Conservation (phyloP, 2,888 invertebrate species). For the Caenorhabditis plicata region DNA sequence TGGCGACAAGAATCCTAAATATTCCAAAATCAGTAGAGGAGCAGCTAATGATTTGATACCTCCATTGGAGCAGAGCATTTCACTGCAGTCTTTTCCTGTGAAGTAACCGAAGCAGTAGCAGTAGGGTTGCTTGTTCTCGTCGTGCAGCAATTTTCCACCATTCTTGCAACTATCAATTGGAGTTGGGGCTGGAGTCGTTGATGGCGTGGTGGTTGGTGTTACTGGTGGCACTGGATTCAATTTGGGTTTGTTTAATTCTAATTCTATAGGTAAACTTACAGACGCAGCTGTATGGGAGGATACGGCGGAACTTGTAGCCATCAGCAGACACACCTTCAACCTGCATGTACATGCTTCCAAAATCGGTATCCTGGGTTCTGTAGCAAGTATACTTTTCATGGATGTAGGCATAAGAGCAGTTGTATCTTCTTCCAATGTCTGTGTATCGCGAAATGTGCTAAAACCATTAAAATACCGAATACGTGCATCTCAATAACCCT, state of each 20-base stretch:
- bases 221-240: slow-evolving; percentile 24
- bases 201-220: slow-evolving; percentile 14
- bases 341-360: slow-evolving; percentile 31
- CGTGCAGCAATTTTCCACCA: slow-evolving; percentile 35
- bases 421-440: slow-evolving; percentile 38
- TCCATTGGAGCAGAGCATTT: slow-evolving; percentile 45
- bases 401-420: slow-evolving; percentile 46
- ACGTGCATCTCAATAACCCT: too few relatives aligned
- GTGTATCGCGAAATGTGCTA: slow-evolving; percentile 32
- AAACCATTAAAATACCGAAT: background rate
- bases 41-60: too few relatives aligned
- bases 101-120: slow-evolving; percentile 45
- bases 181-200: slow-evolving; percentile 23
- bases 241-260: background rate
- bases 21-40: too few relatives aligned
- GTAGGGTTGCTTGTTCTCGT: slow-evolving; percentile 27
- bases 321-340: slow-evolving; percentile 40
- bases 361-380: slow-evolving; percentile 21
- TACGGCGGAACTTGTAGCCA: slow-evolving; percentile 50
- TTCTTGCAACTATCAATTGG: slow-evolving; percentile 37
- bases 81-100: slow-evolving; percentile 37
- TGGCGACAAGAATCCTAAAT: slow-evolving; percentile 16
- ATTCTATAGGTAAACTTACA: slow-evolving; percentile 15
- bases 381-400: slow-evolving; percentile 39
- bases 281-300: slow-evolving; percentile 34